These are phyloP conservation scores for Phyllostomus hastatus DNA, from an alignment of 2,113 vertebrate genomes.

Conservation along the genomic window DNA sequence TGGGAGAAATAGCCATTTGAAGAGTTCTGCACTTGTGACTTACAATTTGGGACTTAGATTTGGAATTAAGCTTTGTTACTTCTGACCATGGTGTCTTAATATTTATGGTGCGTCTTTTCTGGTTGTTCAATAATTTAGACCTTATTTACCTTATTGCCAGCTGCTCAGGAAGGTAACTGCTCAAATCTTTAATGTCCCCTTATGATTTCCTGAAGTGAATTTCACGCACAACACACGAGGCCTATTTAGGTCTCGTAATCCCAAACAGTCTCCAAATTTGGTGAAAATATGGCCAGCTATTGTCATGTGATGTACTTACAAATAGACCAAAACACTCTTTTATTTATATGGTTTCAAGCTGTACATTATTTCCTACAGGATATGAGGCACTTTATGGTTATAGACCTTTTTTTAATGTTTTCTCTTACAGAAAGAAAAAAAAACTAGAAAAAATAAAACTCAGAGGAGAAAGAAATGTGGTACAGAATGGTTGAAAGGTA, in stretches of 20 bases:
- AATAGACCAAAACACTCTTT: not conserved
- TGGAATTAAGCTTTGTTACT: not conserved
- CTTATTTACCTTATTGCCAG: not conserved
- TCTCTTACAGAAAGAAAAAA: not conserved
- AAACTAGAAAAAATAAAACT: not conserved
- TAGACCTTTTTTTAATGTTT: not conserved
- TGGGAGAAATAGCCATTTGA: not conserved
- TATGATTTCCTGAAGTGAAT: not conserved
- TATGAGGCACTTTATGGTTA: not conserved
- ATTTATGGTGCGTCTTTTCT: not conserved
- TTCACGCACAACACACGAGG: not conserved
- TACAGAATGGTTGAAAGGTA: not conserved
- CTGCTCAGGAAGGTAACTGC: not conserved
- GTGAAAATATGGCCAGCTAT: not conserved
- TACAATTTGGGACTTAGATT: not conserved
- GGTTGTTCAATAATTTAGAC: not conserved
- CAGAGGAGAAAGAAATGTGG: not conserved
- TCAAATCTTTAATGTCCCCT: not conserved
- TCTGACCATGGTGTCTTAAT: not conserved
- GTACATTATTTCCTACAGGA: not conserved
- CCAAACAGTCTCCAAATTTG: not conserved
- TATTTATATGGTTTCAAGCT: not conserved
- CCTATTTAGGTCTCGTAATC: not conserved
- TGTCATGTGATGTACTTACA: not conserved
- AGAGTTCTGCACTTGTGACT: not conserved